These are phyloP conservation scores for Candidula unifasciata DNA, from an alignment of 2,888 invertebrate genomes.

Conservation along the genomic window DNA sequence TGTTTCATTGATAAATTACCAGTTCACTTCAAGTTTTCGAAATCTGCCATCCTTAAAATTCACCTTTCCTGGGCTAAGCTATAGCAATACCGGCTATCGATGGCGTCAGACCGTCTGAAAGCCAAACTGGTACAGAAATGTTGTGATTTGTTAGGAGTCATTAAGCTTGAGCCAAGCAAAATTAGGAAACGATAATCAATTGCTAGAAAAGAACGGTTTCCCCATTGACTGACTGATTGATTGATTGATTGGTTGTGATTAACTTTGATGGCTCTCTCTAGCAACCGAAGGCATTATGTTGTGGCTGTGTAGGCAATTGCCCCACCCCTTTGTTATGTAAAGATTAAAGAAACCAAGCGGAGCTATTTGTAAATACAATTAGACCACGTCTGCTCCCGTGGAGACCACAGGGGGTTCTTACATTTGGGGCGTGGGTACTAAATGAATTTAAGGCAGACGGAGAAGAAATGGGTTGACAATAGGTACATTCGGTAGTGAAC, in stretches of 20 bases:
- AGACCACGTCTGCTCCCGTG: not conserved
- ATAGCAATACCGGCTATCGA: not conserved
- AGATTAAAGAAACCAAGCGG: not conserved
- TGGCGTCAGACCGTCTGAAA: not conserved
- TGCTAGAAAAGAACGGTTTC: not conserved
- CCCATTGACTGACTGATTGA: conserved; percentile 1
- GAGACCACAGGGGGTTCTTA: too few relatives aligned
- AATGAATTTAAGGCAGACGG: too few relatives aligned
- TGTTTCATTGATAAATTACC: too few relatives aligned
- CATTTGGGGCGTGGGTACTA: too few relatives aligned
- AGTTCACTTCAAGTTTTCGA: too few relatives aligned
- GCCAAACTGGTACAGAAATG: not conserved
- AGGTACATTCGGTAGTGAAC: too few relatives aligned
- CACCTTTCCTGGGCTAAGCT: too few relatives aligned
- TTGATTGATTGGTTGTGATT: not conserved
- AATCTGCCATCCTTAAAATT: too few relatives aligned
- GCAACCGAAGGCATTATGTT: not conserved
- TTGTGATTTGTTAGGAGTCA: not conserved
- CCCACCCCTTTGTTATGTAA: not conserved
- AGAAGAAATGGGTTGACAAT: too few relatives aligned
- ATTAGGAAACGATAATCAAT: not conserved
- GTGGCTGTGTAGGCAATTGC: not conserved
- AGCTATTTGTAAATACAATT: conserved; percentile 9
- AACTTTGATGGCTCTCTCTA: conserved; percentile 1
- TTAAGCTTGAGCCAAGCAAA: not conserved